Percentiles rank a stretch among this genome's conserved stretches.
Evolutionary conservation across 2,113 vertebrate genomes (phyloP).

Genomic region (Pungitius pungitius): DNA sequence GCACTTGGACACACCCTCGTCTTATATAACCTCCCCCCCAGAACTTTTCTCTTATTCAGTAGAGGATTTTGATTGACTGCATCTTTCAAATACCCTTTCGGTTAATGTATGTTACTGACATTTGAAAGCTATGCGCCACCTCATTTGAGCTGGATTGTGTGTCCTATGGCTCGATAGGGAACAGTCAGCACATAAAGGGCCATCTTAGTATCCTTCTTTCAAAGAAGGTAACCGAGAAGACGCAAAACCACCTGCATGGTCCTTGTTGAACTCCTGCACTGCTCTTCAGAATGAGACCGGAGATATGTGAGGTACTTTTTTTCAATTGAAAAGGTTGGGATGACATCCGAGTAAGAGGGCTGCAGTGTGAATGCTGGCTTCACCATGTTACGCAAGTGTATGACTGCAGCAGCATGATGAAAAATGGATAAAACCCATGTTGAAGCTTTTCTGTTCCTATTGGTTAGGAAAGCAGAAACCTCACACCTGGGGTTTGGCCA

Average conservation of each 20-base stretch:
- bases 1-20: constrained; percentile 47
- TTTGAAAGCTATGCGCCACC: constrained; percentile 30
- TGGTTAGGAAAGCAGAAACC: constrained; percentile 52
- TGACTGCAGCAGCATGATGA: constrained; percentile 55
- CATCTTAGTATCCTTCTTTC: constrained; percentile 34
- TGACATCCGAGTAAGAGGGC: constrained; percentile 71
- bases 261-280: constrained; percentile 32
- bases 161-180: constrained; percentile 10
- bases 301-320: constrained; percentile 66
- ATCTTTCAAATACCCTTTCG: background rate
- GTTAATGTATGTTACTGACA: constrained; percentile 26
- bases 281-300: constrained; percentile 54
- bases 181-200: constrained; percentile 26
- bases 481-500: constrained; percentile 55
- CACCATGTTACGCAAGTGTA: constrained; percentile 71
- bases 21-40: constrained; percentile 43
- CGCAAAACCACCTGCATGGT: constrained; percentile 8
- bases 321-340: constrained; percentile 65
- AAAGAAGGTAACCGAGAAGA: constrained; percentile 35
- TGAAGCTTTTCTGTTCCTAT: constrained; percentile 51
- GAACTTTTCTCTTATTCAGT: constrained; percentile 5
- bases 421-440: constrained; percentile 56
- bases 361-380: constrained; percentile 65
- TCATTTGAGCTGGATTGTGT: constrained; percentile 23
- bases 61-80: constrained; percentile 22